Conservation (phyloP, 2,113 vertebrate genomes). For the Pseudopodoces humilis region DNA sequence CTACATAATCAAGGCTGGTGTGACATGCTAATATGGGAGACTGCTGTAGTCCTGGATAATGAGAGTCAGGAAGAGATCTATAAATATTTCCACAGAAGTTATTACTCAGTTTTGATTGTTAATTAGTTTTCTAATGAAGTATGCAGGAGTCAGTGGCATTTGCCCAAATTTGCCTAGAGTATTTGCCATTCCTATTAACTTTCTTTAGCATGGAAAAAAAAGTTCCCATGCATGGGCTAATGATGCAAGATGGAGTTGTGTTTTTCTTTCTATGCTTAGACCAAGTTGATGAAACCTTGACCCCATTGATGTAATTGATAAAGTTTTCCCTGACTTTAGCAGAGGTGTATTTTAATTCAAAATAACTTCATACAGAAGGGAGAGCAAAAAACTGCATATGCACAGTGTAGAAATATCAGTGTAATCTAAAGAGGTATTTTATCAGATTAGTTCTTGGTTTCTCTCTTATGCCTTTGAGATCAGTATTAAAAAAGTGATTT, state of each 20-base stretch:
- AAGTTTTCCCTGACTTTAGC: not conserved
- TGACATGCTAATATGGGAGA: not conserved
- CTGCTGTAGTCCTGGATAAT: not conserved
- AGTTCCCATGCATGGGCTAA: not conserved
- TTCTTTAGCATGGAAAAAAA: not conserved
- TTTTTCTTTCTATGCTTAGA: not conserved
- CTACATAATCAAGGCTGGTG: not conserved
- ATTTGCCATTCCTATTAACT: not conserved
- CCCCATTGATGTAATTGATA: not conserved
- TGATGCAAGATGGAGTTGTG: not conserved
- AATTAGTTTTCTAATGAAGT: conserved; percentile 1
- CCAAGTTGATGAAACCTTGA: not conserved
- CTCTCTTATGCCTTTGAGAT: not conserved
- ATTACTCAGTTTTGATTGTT: not conserved
- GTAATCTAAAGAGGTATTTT: not conserved
- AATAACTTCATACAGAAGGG: not conserved
- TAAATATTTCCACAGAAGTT: conserved; percentile 11
- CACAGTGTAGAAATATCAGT: not conserved
- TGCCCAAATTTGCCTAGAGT: conserved; percentile 5
- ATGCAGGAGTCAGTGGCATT: not conserved
- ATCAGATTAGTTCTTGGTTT: not conserved
- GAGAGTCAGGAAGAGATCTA: not conserved
- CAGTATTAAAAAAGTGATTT: not conserved
- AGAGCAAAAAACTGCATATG: rapidly evolving
- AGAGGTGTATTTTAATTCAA: not conserved